phyloP scores from a whole-genome alignment of 2,113 vertebrate species.

The Corydoras sp. region DNA sequence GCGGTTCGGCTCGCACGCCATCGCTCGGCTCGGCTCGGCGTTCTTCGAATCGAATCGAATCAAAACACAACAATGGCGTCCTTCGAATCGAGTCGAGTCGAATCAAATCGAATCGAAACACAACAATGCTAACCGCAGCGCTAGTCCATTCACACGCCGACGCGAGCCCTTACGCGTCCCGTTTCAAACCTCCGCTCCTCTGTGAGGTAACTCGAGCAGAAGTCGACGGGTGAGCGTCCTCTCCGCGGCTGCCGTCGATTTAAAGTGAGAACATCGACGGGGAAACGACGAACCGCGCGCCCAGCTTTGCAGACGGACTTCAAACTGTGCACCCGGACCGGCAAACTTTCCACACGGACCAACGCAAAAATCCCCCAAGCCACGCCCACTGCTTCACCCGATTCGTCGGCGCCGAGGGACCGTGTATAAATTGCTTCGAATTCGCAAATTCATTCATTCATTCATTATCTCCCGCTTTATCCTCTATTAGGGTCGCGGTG shows the following conservation, averaged over 20 bases:
- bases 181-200: too few species aligned
- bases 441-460: too few species aligned
- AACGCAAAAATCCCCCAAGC: constrained; percentile 9
- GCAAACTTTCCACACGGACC: constrained; percentile 93
- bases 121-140: constrained; percentile 18
- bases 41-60: neutral
- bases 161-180: neutral
- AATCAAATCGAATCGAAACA: neutral
- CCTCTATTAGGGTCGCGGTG: too few species aligned
- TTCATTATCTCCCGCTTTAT: too few species aligned
- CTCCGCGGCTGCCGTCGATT: too few species aligned
- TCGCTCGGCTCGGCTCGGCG: constrained; percentile 27
- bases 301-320: constrained; percentile 78
- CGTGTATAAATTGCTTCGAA: neutral
- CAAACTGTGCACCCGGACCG: constrained; percentile 98
- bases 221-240: too few species aligned
- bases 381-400: constrained; percentile 40
- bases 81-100: neutral
- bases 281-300: neutral
- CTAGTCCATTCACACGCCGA: too few species aligned
- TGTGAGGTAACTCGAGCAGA: too few species aligned
- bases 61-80: constrained; percentile 21
- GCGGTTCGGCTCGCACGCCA: constrained; percentile 75
- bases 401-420: constrained; percentile 39
- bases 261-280: neutral